phyloP scores from a whole-genome alignment of 2,888 invertebrate species.

The Diarsia brunnea region DNA sequence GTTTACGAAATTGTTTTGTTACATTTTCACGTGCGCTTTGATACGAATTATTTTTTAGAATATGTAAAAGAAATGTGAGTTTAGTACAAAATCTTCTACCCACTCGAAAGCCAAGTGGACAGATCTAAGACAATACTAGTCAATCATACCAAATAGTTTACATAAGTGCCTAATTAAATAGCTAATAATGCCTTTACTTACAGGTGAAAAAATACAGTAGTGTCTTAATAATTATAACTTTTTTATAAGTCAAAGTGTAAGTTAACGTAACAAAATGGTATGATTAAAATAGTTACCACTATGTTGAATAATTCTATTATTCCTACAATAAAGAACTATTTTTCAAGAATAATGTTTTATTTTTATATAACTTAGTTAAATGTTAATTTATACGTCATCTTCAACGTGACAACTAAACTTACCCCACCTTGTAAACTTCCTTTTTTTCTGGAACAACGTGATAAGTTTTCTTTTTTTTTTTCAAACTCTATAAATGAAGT shows the following conservation, averaged over 20 bases:
- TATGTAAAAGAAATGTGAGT: neutral
- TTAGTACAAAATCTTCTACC: too few relatives aligned
- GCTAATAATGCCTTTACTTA: slow-evolving; percentile 10
- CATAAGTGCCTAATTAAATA: slow-evolving; percentile 6
- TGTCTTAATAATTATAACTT: slow-evolving; percentile 2
- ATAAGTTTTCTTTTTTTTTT: slow-evolving; percentile 8
- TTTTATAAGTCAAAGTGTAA: slow-evolving; percentile 2
- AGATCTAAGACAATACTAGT: slow-evolving; percentile 8
- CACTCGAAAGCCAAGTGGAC: too few relatives aligned
- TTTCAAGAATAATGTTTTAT: slow-evolving; percentile 4
- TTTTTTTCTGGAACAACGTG: neutral
- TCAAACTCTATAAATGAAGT: slow-evolving; percentile 3
- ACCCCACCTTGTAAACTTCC: neutral
- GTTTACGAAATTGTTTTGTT: neutral
- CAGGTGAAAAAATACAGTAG: neutral
- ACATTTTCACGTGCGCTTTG: neutral
- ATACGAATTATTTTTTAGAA: slow-evolving; percentile 1
- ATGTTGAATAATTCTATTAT: neutral
- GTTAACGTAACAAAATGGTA: neutral
- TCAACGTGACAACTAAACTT: neutral
- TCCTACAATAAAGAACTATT: neutral
- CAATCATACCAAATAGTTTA: slow-evolving; percentile 5
- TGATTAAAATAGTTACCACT: slow-evolving; percentile 2
- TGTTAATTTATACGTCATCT: neutral
- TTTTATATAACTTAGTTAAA: neutral